phyloP scores from a whole-genome alignment of 2,113 vertebrate species.

The Dissostichus mawsoni region DNA sequence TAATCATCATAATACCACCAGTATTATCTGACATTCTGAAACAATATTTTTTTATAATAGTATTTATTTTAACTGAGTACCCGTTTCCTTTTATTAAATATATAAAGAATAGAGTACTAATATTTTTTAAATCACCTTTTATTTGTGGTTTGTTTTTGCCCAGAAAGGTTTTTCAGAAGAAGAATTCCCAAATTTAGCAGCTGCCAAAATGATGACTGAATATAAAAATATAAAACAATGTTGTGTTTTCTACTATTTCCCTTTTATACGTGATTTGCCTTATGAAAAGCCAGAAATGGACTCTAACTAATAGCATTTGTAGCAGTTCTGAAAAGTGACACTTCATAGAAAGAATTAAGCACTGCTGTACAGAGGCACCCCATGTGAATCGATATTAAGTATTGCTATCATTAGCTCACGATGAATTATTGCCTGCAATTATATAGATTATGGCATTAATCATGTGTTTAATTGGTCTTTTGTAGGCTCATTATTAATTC shows the following conservation, averaged over 20 bases:
- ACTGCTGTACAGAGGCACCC: conserved; percentile 74
- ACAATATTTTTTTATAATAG: neutral
- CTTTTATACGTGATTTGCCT: conserved; percentile 48
- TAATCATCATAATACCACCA: neutral
- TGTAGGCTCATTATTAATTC: conserved; percentile 84
- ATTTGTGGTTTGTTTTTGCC: neutral
- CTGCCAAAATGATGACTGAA: conserved; percentile 10
- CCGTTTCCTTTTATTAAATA: conserved; percentile 2
- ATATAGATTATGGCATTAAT: conserved; percentile 85
- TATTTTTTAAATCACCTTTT: neutral
- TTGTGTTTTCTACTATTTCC: conserved; percentile 8
- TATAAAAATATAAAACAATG: conserved; percentile 40
- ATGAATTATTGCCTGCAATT: conserved; percentile 84
- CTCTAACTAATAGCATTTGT: conserved; percentile 61
- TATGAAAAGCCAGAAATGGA: conserved; percentile 59
- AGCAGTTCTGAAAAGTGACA: conserved; percentile 63
- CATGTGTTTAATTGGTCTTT: conserved; percentile 86
- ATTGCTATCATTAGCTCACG: conserved; percentile 82
- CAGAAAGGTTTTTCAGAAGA: neutral
- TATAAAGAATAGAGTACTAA: neutral
- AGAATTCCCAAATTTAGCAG: neutral
- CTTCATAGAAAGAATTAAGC: conserved; percentile 74
- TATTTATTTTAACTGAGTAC: neutral
- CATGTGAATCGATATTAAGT: conserved; percentile 82
- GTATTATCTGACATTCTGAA: neutral